Base-by-base conservation (phyloP, 2,888 invertebrate species). In the Cantharis flavilabris region DNA sequence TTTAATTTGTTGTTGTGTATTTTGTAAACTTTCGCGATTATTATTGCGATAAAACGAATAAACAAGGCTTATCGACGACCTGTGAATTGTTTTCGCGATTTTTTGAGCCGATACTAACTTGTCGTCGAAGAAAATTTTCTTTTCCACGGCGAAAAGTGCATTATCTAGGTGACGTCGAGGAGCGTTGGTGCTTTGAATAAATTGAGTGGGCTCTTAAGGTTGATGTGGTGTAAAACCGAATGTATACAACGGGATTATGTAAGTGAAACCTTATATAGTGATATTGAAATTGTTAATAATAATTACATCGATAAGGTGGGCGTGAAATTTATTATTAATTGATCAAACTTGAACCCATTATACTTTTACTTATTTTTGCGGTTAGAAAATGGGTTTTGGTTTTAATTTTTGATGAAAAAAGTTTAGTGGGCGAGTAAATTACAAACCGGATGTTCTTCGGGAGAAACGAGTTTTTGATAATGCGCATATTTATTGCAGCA, bases 101-200 rank as follows among this genome's bases (percentile, higher is more conserved):
- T 13, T 49, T 7, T 5, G n/a, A 5, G 1, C 4, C 0, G 3
- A n/a, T 33, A 5, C n/a, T n/a, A n/a, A n/a, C 23, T 26, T 1
- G 26, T 26, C 9, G 23, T 23, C 23, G 28, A 10, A 1, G 49
- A n/a, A 49, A 49, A 49, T n/a, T n/a, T n/a, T 49, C 49, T 49
- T 49, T 69, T 70, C 14, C 63, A 72, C 33, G 20, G 18, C 70
- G 64, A 75, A 75, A 75, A 77, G 65, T 77, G 77, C 77, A 77
- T 71, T 30, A 71, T 73, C 69, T 69, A 73, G 79, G 80, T 82
- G 83, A 83, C 83, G 83, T 82, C 78, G 81, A 75, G 79, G 82
- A 81, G 83, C 83, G 83, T 84, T 84, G 84, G 84, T 82, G 83
- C 80, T 81, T 81, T 78, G 82, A 82, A 84, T 82, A 82, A 82